phyloP scores from a whole-genome alignment of 2,888 invertebrate genomes.

The Sminthurinus aureus region DNA sequence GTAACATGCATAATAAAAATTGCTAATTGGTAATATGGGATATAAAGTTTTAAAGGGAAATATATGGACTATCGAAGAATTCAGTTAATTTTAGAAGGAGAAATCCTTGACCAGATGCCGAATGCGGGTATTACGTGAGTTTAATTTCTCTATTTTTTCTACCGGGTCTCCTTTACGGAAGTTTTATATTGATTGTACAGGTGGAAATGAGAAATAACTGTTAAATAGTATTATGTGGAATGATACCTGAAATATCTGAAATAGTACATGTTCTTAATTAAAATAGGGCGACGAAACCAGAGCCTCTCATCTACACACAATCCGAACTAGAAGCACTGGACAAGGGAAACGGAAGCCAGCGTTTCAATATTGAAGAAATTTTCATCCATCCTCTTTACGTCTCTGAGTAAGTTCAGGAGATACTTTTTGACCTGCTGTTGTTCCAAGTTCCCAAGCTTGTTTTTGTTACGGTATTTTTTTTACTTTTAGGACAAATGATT shows the following conservation, averaged over 20 bases:
- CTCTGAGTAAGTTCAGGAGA: slow-evolving; percentile 45
- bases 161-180: no score
- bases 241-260: background rate
- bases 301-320: slow-evolving; percentile 43
- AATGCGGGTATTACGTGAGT: slow-evolving; percentile 35
- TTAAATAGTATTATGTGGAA: background rate
- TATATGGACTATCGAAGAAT: slow-evolving; percentile 37
- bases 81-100: slow-evolving; percentile 34
- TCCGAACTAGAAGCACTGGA: slow-evolving; percentile 45
- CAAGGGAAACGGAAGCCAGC: slow-evolving; percentile 41
- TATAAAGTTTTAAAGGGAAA: slow-evolving; percentile 44
- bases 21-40: no score
- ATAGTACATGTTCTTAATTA: background rate
- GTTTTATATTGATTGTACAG: no score
- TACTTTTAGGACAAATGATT: slow-evolving; percentile 53
- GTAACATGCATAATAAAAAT: background rate
- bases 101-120: slow-evolving; percentile 34
- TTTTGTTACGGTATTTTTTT: background rate
- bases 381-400: slow-evolving; percentile 57
- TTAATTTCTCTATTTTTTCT: background rate
- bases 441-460: background rate
- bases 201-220: no score
- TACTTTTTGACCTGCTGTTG: no score
- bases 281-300: slow-evolving; percentile 13
- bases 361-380: slow-evolving; percentile 51